A percentile compares a stretch with the other conserved stretches of the same genome.
Evolutionary conservation across 2,888 invertebrate genomes (phyloP).

Genomic region (Macaria notata): DNA sequence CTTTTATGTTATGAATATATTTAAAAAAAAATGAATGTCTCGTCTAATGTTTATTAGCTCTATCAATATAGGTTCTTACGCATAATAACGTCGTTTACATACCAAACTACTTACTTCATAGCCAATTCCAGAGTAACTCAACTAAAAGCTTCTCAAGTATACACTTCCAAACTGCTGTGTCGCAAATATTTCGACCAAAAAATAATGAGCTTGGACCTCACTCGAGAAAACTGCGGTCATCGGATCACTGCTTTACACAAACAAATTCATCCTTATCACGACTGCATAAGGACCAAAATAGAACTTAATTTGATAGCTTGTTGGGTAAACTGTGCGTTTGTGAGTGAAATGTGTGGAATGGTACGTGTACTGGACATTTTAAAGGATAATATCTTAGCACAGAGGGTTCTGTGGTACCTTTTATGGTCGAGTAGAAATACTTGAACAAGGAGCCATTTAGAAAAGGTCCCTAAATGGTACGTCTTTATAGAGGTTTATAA

Average conservation of each 20-base stretch:
- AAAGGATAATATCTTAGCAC: slow-evolving; percentile 55
- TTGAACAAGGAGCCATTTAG: slow-evolving; percentile 28
- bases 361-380: slow-evolving; percentile 55
- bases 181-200: slow-evolving; percentile 60
- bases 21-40: too few relatives aligned
- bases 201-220: slow-evolving; percentile 67
- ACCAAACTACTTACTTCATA: slow-evolving; percentile 22
- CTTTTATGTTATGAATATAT: too few relatives aligned
- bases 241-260: slow-evolving; percentile 33
- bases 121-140: slow-evolving; percentile 18
- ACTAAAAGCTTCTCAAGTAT: slow-evolving; percentile 34
- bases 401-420: slow-evolving; percentile 41
- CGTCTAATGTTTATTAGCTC: too few relatives aligned
- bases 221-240: slow-evolving; percentile 48
- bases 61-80: neutral
- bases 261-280: slow-evolving; percentile 18
- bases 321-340: slow-evolving; percentile 30
- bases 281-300: slow-evolving; percentile 22
- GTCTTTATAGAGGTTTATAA: slow-evolving; percentile 23
- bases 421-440: slow-evolving; percentile 33
- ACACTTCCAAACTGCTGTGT: slow-evolving; percentile 58
- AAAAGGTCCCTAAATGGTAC: slow-evolving; percentile 32
- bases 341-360: slow-evolving; percentile 47
- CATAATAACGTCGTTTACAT: slow-evolving; percentile 19
- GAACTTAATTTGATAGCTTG: slow-evolving; percentile 2